Evolutionary conservation across 2,113 vertebrate genomes (phyloP), one percentile per base, ranked within the genome.

Genomic region (Pollachius pollachius): DNA sequence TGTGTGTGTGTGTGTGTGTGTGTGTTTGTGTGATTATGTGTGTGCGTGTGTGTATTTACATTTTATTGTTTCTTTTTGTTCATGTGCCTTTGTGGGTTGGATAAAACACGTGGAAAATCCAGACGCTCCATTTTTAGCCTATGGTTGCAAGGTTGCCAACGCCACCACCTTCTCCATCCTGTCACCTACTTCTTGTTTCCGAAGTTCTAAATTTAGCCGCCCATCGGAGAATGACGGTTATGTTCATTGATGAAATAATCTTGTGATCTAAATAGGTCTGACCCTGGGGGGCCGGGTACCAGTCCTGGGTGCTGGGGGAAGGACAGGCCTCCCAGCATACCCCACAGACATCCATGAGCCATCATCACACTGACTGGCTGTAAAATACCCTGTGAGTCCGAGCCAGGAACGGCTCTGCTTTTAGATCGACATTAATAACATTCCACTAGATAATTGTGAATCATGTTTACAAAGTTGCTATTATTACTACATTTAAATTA

Each of bases 201-300:
- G 80, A 71, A 75, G 78, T 84, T 78, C 71, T 70, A 68, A 73
- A 70, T 81, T 63, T 68, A 75, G 80, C 78, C 79, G 74, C 75
- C 34, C 48, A 70, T 63, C 7, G 54, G n/a, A 73, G n/a, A 67
- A 70, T 34, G 30, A 34, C 30, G 30, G 30, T 34, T 34, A 34
- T 4, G 30, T 34, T 34, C 30, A 60, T 56, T 8, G 62, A 62
- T 77, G 9, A 58, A 78, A 69, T 65, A 34, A 75, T 48, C 16
- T 63, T 70, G 62, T 34, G 27, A 58, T 71, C 17, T 79, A 13
- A 70, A 73, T 64, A 67, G 19, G 19, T 4, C 18, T 13, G 27
- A 72, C 69, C 15, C 30, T 70, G 60, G 68, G 18, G 27, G 41
- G 9, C 16, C 3, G 6, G 52, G 16, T 27, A 30, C 25, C 41